A percentile compares a stretch with the other conserved stretches of the same genome.
phyloP scores from a whole-genome alignment of 1,140 invertebrate genomes.

The Armadillidium nasatum region DNA sequence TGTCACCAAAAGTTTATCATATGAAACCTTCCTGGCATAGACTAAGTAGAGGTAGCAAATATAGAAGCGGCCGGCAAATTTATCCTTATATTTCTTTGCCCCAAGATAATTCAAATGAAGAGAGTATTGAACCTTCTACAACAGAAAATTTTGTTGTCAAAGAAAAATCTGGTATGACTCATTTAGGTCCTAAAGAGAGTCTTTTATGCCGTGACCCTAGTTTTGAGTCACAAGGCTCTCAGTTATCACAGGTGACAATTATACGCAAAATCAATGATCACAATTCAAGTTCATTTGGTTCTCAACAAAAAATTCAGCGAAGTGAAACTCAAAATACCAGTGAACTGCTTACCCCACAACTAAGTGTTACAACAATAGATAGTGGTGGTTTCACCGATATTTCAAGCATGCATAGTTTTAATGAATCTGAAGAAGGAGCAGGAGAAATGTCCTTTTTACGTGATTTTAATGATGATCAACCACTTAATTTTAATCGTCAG shows the following conservation, averaged over 20 bases:
- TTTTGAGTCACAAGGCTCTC: constrained; percentile 38
- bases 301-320: not conserved
- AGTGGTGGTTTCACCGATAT: constrained; percentile 7
- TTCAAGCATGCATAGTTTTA: constrained; percentile 36
- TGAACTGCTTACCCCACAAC: not conserved
- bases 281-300: not conserved
- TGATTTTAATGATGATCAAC: constrained; percentile 31
- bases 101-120: not conserved
- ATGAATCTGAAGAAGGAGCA: constrained; percentile 31
- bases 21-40: constrained; percentile 33
- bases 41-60: constrained; percentile 26
- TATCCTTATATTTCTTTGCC: not conserved
- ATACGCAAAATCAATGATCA: constrained; percentile 19
- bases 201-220: constrained; percentile 31
- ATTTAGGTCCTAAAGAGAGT: constrained; percentile 12
- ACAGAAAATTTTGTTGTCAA: not conserved
- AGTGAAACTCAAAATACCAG: not conserved
- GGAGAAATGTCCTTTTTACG: constrained; percentile 23
- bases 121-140: no score
- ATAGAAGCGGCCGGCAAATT: not conserved
- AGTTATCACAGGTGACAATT: constrained; percentile 35
- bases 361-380: not conserved
- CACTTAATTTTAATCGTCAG: constrained; percentile 32
- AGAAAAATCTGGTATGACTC: not conserved
- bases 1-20: constrained; percentile 30